Conservation (phyloP, 2,888 invertebrate genomes). For the Pedicia rivosa region DNA sequence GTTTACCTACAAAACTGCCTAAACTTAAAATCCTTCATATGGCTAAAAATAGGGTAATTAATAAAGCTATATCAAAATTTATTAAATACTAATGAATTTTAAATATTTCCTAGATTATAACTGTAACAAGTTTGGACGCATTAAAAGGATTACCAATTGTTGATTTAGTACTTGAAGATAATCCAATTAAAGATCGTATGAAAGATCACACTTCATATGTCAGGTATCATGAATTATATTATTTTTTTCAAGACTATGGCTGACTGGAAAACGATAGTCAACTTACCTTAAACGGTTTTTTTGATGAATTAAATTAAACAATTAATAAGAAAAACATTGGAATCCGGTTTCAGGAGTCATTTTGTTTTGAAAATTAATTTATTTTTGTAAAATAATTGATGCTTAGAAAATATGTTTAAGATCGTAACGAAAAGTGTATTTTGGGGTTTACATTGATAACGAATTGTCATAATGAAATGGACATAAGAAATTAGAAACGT, state of each 20-base stretch:
- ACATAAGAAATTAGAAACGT: too few relatives aligned
- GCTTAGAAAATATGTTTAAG: too few relatives aligned
- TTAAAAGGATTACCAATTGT: slow-evolving; percentile 45
- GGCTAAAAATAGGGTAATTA: slow-evolving; percentile 60
- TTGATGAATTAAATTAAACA: too few relatives aligned
- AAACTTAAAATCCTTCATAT: slow-evolving; percentile 63
- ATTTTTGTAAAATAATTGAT: too few relatives aligned
- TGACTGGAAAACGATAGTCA: background rate
- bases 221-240: slow-evolving; percentile 45
- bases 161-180: slow-evolving; percentile 38
- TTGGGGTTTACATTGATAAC: too few relatives aligned
- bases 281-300: too few relatives aligned
- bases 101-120: slow-evolving; percentile 41
- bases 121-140: slow-evolving; percentile 44
- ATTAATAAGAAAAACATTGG: too few relatives aligned
- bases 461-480: too few relatives aligned
- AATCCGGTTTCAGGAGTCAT: too few relatives aligned
- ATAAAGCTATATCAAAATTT: background rate
- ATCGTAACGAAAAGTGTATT: too few relatives aligned
- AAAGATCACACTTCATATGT: slow-evolving; percentile 59
- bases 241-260: background rate
- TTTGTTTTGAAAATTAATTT: too few relatives aligned
- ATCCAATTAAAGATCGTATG: slow-evolving; percentile 64
- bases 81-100: slow-evolving; percentile 5
- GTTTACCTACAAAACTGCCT: slow-evolving; percentile 48